Percentiles rank a stretch among this genome's conserved stretches.
Evolutionary conservation across 2,888 invertebrate genomes (phyloP).

Genomic region (Biston betularia): DNA sequence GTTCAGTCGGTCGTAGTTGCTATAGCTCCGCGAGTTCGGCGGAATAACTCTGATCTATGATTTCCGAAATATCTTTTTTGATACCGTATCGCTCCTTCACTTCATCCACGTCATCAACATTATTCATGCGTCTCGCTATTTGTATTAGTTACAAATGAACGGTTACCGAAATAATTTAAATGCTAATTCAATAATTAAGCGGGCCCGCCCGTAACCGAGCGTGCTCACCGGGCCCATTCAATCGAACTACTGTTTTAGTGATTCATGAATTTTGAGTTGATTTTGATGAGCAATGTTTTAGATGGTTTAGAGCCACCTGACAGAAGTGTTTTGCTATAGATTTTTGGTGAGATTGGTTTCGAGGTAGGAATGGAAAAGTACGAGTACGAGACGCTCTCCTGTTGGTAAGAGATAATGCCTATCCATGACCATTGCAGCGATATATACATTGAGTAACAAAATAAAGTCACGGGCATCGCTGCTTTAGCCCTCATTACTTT

Average conservation of each 20-base stretch:
- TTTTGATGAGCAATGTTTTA: slow-evolving; percentile 33
- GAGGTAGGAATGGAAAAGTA: background rate
- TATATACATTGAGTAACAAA: too few relatives aligned
- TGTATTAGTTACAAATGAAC: slow-evolving; percentile 87
- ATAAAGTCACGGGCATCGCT: too few relatives aligned
- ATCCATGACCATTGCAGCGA: too few relatives aligned
- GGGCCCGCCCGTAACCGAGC: slow-evolving; percentile 77
- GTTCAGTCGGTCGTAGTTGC: too few relatives aligned
- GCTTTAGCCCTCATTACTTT: too few relatives aligned
- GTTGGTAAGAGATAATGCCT: too few relatives aligned
- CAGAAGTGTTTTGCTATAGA: slow-evolving; percentile 17
- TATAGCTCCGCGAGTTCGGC: too few relatives aligned
- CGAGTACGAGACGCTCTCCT: too few relatives aligned
- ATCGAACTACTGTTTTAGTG: slow-evolving; percentile 59
- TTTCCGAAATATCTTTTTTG: slow-evolving; percentile 6
- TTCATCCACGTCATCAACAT: slow-evolving; percentile 61
- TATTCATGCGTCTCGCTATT: slow-evolving; percentile 84
- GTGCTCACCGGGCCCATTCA: slow-evolving; percentile 59
- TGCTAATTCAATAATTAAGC: slow-evolving; percentile 87
- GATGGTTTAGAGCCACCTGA: slow-evolving; percentile 23
- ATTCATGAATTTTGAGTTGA: slow-evolving; percentile 34
- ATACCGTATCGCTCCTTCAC: slow-evolving; percentile 38
- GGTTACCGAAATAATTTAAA: slow-evolving; percentile 87
- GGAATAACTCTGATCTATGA: background rate
- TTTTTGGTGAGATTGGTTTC: background rate